Base-by-base conservation (phyloP, 64 coral and sea anemone species). In the Actinia equina region DNA sequence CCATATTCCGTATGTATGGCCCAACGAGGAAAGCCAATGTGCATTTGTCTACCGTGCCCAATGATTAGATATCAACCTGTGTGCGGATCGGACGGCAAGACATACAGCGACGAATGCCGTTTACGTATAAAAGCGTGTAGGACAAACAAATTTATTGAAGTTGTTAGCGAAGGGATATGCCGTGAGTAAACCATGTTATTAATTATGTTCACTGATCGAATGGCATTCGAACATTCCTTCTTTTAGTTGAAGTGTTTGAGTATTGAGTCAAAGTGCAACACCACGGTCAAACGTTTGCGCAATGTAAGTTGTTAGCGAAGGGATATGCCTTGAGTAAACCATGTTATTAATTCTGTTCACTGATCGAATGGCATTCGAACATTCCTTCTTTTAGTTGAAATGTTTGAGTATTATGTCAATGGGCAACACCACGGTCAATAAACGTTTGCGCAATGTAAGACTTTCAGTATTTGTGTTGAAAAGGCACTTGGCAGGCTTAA, bases 11-110 rank as follows among this genome's bases (percentile, higher is more conserved):
- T 77, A 25, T 95, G 94, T 79, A 20, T 89, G 44, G 87, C 85
- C 1, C 63, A 84, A 19, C 65, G 89, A 37, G 85, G 69, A n/a
- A 84, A 70, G 42, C 90, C 94, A 18, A 89, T 80, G 25, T 95
- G 94, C 59, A 86, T 88, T 17, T 95, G 94, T 82, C 81, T 89
- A 20, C 20, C 23, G 3, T 95, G 94, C 49, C 84, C 87, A 14
- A 15, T 83, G 1, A 88, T 82, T 7, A 44, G 80, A 54, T 74
- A 30, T 74, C 14, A 18, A 71, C 94, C 94, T 8, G 90, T 95
- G 8, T 95, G 94, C 65, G 94, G 94, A n/a, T 92, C 94, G 53
- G 87, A 95, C 42, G 91, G 85, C 54, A 46, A 62, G 11, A 76
- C 59, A 17, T 92, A 95, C 84, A 53, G 80, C 9, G 88, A 92